These are phyloP conservation scores for Lathronympha strigana DNA, from an alignment of 2,888 invertebrate species.

Conservation along the genomic window DNA sequence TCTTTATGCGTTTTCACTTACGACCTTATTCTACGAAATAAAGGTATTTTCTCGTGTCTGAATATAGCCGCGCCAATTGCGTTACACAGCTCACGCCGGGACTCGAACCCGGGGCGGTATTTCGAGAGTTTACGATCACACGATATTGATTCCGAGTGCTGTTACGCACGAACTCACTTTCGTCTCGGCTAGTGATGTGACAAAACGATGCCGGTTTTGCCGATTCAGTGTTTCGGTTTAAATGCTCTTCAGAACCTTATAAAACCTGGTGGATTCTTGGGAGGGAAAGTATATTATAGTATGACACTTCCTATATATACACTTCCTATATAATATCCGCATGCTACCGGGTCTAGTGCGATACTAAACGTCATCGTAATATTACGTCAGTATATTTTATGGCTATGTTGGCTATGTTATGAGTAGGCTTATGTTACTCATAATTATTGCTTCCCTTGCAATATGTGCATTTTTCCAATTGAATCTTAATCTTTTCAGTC, in stretches of 20 bases:
- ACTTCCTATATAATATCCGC: not conserved
- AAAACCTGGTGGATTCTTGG: not conserved
- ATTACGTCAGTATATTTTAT: too few relatives aligned
- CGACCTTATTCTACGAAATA: not conserved
- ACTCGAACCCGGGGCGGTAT: conserved; percentile 36
- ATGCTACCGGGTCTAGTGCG: not conserved
- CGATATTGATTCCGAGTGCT: conserved; percentile 62
- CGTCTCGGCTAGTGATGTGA: conserved; percentile 44
- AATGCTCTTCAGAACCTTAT: not conserved
- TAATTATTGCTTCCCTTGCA: too few relatives aligned
- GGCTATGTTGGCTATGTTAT: too few relatives aligned
- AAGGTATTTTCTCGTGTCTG: conserved; percentile 17
- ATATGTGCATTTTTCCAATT: too few relatives aligned
- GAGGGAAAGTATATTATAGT: conserved; percentile 3
- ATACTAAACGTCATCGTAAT: not conserved
- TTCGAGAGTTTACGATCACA: conserved; percentile 41
- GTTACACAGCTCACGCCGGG: conserved; percentile 33
- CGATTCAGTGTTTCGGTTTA: conserved; percentile 42
- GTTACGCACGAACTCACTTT: conserved; percentile 55
- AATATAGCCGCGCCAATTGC: conserved; percentile 31
- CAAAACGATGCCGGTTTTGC: conserved; percentile 42
- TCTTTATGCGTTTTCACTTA: not conserved
- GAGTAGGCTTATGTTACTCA: too few relatives aligned
- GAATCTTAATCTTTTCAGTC: too few relatives aligned
- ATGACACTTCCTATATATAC: not conserved